Conservation (phyloP, 1,140 invertebrate genomes). For the Campodea augens region DNA sequence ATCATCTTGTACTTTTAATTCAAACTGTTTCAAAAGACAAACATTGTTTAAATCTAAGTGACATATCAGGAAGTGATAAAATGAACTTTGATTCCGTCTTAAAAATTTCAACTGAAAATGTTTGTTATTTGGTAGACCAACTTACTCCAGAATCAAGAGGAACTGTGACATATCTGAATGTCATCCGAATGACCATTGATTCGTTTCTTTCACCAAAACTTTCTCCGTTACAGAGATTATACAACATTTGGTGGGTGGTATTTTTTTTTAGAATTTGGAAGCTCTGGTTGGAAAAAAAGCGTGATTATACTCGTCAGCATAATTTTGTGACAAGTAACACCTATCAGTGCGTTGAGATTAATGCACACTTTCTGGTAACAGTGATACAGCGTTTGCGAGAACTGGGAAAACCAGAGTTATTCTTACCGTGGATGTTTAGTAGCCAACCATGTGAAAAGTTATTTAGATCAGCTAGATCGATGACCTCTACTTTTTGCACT, state of each 20-base stretch:
- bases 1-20: background rate
- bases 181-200: background rate
- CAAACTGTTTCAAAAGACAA: background rate
- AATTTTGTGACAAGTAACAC: background rate
- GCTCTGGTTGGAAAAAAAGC: background rate
- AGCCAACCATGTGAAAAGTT: background rate
- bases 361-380: background rate
- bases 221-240: background rate
- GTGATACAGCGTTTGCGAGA: background rate
- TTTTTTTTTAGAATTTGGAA: background rate
- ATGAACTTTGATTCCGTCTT: background rate
- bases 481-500: background rate
- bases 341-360: background rate
- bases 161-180: background rate
- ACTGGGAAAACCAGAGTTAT: background rate
- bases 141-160: too few relatives aligned
- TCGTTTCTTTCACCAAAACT: background rate
- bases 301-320: background rate
- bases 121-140: background rate
- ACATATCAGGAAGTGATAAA: background rate
- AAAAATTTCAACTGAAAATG: background rate
- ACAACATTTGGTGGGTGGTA: background rate
- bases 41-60: background rate
- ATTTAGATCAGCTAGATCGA: background rate
- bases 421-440: background rate